A percentile compares a stretch with the other conserved stretches of the same genome.
Conservation (phyloP, 1,140 invertebrate genomes). For the Hyposmocoma kahamanoa region DNA sequence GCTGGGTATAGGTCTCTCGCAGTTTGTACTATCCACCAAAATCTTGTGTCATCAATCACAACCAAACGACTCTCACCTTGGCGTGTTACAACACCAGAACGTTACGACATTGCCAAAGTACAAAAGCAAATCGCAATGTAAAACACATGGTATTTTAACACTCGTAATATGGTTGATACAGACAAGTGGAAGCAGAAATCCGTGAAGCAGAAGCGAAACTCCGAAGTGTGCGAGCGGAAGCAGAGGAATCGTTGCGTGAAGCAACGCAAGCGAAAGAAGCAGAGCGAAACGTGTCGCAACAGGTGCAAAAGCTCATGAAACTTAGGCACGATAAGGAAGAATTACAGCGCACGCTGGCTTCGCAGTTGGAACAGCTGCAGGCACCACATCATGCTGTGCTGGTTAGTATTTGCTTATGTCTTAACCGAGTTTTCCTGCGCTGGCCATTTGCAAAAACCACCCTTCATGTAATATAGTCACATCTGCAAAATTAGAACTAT, state of each 20-base stretch:
- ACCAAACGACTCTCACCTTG: too few relatives aligned
- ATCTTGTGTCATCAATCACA: too few relatives aligned
- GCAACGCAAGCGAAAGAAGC: slow-evolving; percentile 14
- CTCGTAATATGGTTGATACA: slow-evolving; percentile 9
- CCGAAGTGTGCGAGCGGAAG: slow-evolving; percentile 23
- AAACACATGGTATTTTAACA: too few relatives aligned
- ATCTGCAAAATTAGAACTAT: background rate
- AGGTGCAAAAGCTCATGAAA: slow-evolving; percentile 27
- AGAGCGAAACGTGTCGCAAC: slow-evolving; percentile 15
- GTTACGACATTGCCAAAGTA: background rate
- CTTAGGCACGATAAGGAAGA: slow-evolving; percentile 14
- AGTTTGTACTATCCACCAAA: too few relatives aligned
- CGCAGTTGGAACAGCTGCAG: slow-evolving; percentile 20
- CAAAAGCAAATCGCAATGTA: background rate
- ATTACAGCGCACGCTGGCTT: slow-evolving; percentile 17
- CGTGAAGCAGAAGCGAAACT: slow-evolving; percentile 32
- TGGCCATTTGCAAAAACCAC: background rate
- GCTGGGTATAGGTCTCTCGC: too few relatives aligned
- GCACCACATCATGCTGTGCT: slow-evolving; percentile 37
- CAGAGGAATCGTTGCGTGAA: slow-evolving; percentile 22
- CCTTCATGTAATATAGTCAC: background rate
- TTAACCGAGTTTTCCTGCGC: background rate
- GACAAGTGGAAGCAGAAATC: slow-evolving; percentile 48
- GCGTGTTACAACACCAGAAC: background rate
- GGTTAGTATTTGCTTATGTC: slow-evolving; percentile 15